Base-by-base conservation (phyloP, 1,140 invertebrate species). In the Microplitis mediator region DNA sequence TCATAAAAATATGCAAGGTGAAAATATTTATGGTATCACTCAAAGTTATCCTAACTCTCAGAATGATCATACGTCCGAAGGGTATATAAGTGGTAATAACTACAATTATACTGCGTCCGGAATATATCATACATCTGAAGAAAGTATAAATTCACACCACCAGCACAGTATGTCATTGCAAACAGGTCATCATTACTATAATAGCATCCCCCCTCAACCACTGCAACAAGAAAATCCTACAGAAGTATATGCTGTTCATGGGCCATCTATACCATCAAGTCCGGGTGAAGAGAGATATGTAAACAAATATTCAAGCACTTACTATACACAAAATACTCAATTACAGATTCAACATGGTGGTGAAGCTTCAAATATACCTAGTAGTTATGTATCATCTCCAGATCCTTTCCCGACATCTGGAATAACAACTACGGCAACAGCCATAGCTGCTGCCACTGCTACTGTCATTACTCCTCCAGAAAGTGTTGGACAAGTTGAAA, bases 401-500 rank as follows among this genome's bases (percentile, higher is more conserved):
- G 87, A 88, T 74, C 84, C 85, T 0, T 88, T 88, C 68, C 86
- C 87, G 1, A 78, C 80, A 3, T 82, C 85, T 1, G 85, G 82
- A 3, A 85, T 85, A 66, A 82, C 85, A 0, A 91, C 91, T 0
- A 90, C 89, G 4, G 88, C 89, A 1, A 88, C 89, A 0, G 88
- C 89, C 63, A 88, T 91, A 75, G 82, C 89, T 71, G 86, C 88
- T 72, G 84, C 90, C 60, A 86, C 90, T 69, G 84, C 90, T 60
- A 85, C 91, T 1, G 88, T 89, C 34, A 90, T 89, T 85, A 90
- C 89, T 2, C 89, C 89, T 39, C 89, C 88, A 32, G 88, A 86
- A 73, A 92, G 86, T 65, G 79, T 81, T 79, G 90, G 88, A 3
- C 87, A 87, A 72, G 87, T 86, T 3, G 90, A 90, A 34, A 86